Base-by-base conservation (phyloP, 1,140 invertebrate genomes). In the Leptinotarsa undecemlineata region DNA sequence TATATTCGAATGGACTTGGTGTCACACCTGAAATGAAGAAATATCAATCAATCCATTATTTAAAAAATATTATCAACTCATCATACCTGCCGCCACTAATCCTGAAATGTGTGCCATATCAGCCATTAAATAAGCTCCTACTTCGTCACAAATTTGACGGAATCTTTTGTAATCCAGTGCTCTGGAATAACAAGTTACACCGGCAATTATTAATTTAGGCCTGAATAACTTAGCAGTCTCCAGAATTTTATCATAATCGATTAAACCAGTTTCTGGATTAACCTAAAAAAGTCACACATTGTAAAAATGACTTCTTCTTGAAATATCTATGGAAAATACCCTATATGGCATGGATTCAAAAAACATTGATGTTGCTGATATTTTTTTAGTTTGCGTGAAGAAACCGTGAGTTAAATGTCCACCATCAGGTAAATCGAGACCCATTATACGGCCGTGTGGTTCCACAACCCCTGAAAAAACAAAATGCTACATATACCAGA, bases 261-360 rank as follows among this genome's bases (percentile, higher is more conserved):
- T 99, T 0, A 97, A 84, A 42, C 97, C 98, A 17, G 95, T 97
- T 68, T 86, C 83, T 3, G 92, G 89, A 84, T 98, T 86, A 1
- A 94, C 89, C 87, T 92, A 76, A 14, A 42, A 33, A 42, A 42
- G 8, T 42, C 33, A 42, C 8, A 42, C 8, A 42, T 42, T 42
- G 33, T 42, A 42, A 33, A 33, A 33, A 42, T 11, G 33, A 11
- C 33, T 42, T 42, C 33, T 42, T 42, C 33, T 42, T 42, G 33
- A 42, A 42, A 42, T 11, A 42, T 42, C 8, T 42, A 42, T 42
- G 3, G 48, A n/a, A 70, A 17, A 72, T 76, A 98, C 92, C 87
- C 98, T 98, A 82, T 99, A 99, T 4, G 97, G 97, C 93, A 99
- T 96, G 15, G 96, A 98, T 87, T 99, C 97, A 85, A 99, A 99